phyloP scores from a whole-genome alignment of 2,888 invertebrate species.

The Thymelicus sylvestris region DNA sequence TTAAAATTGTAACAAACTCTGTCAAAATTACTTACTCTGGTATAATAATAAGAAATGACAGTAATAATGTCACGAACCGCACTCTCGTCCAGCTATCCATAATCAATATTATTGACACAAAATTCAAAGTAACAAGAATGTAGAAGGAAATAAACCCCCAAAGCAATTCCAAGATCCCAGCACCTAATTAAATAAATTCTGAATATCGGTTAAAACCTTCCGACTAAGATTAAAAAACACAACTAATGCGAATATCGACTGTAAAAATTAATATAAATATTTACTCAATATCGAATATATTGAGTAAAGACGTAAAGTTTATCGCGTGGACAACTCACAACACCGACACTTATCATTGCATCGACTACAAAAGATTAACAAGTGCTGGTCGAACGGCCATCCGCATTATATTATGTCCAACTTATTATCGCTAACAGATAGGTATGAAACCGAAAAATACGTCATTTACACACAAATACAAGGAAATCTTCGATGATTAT shows the following conservation, averaged over 20 bases:
- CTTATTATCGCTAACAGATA: neutral
- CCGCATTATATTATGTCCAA: neutral
- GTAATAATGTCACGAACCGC: neutral
- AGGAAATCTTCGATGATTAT: neutral
- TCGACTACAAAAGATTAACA: slow-evolving; percentile 21
- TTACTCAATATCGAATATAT: neutral
- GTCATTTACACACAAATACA: slow-evolving; percentile 2
- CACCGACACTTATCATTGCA: neutral
- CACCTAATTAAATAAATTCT: no score
- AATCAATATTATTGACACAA: neutral
- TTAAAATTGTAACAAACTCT: no score
- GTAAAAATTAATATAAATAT: neutral
- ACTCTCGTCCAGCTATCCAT: neutral
- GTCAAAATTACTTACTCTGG: slow-evolving; percentile 18
- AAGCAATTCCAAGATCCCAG: neutral
- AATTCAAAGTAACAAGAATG: neutral
- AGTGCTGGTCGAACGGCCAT: slow-evolving; percentile 6
- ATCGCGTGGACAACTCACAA: neutral
- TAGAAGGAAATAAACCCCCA: neutral
- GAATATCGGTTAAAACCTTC: no score
- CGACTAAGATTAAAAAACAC: no score
- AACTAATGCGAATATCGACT: no score
- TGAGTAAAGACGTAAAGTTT: neutral
- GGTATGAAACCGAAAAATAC: neutral
- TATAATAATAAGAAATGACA: slow-evolving; percentile 11